phyloP scores from a whole-genome alignment of 2,888 invertebrate genomes.

The Abrostola tripartita region DNA sequence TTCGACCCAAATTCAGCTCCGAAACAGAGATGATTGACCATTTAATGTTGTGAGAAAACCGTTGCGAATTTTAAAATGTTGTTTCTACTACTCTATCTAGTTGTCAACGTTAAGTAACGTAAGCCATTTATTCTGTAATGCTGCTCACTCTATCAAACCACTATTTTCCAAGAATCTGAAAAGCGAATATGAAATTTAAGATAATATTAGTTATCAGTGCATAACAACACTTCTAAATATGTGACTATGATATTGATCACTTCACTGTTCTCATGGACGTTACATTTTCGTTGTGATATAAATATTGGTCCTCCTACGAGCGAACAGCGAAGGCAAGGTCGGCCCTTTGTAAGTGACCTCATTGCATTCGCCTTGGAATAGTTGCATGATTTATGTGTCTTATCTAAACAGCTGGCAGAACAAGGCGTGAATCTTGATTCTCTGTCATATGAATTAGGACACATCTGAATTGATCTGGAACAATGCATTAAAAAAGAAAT shows the following conservation, averaged over 20 bases:
- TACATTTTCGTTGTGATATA: constrained; percentile 52
- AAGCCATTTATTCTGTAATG: constrained; percentile 10
- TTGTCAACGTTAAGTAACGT: constrained; percentile 17
- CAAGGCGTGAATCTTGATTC: constrained; percentile 65
- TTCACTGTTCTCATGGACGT: constrained; percentile 29
- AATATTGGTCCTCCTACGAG: constrained; percentile 74
- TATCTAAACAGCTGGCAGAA: constrained; percentile 77
- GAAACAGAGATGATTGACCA: constrained; percentile 81
- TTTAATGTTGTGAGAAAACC: constrained; percentile 79
- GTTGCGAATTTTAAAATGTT: constrained; percentile 68
- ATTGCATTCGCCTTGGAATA: constrained; percentile 86
- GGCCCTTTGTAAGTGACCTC: constrained; percentile 84
- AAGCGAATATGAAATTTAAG: neutral
- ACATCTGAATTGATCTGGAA: constrained; percentile 48
- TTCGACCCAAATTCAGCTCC: constrained; percentile 76
- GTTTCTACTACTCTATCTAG: constrained; percentile 32
- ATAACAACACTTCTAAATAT: neutral
- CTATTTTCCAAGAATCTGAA: constrained; percentile 8
- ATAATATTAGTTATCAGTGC: neutral
- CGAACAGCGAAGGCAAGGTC: constrained; percentile 80
- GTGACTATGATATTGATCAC: constrained; percentile 8
- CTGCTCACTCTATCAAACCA: constrained; percentile 14
- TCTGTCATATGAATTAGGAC: constrained; percentile 57
- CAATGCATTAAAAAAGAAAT: constrained; percentile 1
- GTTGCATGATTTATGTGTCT: constrained; percentile 83